Evolutionary conservation across 2,797 vertebrate genomes (phyloP), one percentile per base, ranked within the genome.

Genomic region (Artibeus jamaicensis): DNA sequence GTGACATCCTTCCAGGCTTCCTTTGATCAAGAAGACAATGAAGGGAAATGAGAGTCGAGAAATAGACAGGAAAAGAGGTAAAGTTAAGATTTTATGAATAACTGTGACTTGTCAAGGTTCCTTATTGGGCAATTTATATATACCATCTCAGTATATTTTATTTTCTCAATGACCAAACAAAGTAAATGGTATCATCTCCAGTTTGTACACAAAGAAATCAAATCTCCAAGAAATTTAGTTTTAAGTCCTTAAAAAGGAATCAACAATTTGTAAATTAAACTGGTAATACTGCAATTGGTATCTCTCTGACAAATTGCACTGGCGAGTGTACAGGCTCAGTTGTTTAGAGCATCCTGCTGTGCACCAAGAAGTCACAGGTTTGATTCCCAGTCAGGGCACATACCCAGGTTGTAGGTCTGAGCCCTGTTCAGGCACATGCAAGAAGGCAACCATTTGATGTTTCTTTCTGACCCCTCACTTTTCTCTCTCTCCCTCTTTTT

Each of bases 21-120:
- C 73, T 86, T 77, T 44, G 21, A 42, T 57, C 19, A 85, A 42
- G 46, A 71, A 93, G 5, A 89, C 44, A 86, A 4, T 82, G 55
- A 93, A 85, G 19, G 77, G 46, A 92, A 87, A 83, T 29, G 15
- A 57, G 18, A 90, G 46, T 15, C 67, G n/a, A 14, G 48, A 96
- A 50, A 29, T 86, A 59, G 84, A 79, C 22, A 53, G 57, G 37
- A 57, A 86, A 85, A 59, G 34, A 65, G 0, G 26, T 7, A 9
- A 71, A 74, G 12, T 46, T 82, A 77, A 82, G 29, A 94, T 87
- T 91, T 93, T 92, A 59, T 78, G 6, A 85, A 67, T 50, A 74
- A 74, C 16, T 44, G 29, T 22, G 73, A 59, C 83, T 57, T 93
- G 26, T 59, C 59, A 85, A 76, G 42, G 76, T 57, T 22, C 32